Conservation (phyloP, 2,113 vertebrate species). For the Campylorhamphus procurvoides region DNA sequence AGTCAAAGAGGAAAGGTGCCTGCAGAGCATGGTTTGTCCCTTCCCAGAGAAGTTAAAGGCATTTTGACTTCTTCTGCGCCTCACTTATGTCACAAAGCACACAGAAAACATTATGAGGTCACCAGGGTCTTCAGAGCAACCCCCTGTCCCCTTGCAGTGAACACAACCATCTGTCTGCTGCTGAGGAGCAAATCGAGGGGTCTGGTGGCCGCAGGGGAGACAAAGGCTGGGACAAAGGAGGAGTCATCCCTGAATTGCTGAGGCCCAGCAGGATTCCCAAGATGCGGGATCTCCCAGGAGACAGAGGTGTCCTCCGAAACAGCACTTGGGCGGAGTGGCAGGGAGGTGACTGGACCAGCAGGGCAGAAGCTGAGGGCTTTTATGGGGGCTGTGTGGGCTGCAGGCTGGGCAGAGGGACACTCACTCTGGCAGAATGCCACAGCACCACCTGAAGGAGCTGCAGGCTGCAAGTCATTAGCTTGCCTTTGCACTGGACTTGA, state of each 20-base stretch:
- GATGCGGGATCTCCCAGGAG: not conserved
- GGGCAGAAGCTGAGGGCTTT: not conserved
- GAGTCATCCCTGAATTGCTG: fast-evolving
- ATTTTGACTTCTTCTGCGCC: not conserved
- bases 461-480: not conserved
- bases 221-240: not conserved
- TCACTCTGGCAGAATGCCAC: not conserved
- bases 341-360: fast-evolving
- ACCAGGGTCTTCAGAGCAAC: not conserved
- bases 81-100: not conserved
- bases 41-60: not conserved
- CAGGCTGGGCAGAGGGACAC: fast-evolving
- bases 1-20: not conserved
- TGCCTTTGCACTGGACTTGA: not conserved
- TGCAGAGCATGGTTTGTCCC: not conserved
- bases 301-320: not conserved
- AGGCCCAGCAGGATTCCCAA: not conserved
- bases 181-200: not conserved
- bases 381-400: fast-evolving
- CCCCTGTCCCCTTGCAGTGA: not conserved
- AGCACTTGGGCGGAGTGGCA: fast-evolving
- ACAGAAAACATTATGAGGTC: not conserved
- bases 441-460: fast-evolving
- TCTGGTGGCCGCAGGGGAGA: not conserved
- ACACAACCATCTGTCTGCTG: not conserved